phyloP scores from a whole-genome alignment of 2,888 invertebrate species.

The Papilio elwesi region DNA sequence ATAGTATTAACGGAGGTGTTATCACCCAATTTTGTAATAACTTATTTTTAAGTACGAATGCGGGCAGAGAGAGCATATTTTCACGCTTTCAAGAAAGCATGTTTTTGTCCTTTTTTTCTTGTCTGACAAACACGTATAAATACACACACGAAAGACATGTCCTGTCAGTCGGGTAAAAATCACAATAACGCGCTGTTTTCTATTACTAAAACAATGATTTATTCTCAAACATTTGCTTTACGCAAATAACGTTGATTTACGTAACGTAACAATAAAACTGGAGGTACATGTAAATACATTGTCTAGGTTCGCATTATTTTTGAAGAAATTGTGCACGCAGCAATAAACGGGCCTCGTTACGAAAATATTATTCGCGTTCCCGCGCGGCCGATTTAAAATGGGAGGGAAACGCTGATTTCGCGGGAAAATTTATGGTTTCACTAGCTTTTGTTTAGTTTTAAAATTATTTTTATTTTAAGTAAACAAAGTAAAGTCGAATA shows the following conservation, averaged over 20 bases:
- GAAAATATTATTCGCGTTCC: slow-evolving; percentile 54
- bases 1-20: too few relatives aligned
- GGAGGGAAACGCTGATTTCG: slow-evolving; percentile 48
- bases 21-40: not conserved
- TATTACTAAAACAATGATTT: slow-evolving; percentile 5
- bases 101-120: too few relatives aligned
- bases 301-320: slow-evolving; percentile 48
- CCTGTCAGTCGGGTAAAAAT: not conserved
- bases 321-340: slow-evolving; percentile 48
- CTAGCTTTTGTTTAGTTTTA: slow-evolving; percentile 30
- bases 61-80: not conserved
- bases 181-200: not conserved
- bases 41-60: not conserved
- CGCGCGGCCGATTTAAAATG: slow-evolving; percentile 49
- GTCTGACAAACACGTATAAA: too few relatives aligned
- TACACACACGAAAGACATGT: too few relatives aligned
- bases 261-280: slow-evolving; percentile 45
- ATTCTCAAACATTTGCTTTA: slow-evolving; percentile 10
- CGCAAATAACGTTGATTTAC: slow-evolving; percentile 2
- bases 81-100: not conserved
- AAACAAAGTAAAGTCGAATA: not conserved
- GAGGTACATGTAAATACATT: slow-evolving; percentile 49
- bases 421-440: slow-evolving; percentile 46
- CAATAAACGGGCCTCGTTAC: slow-evolving; percentile 53
- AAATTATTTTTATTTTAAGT: slow-evolving; percentile 38